These are phyloP conservation scores for Triplophysa yarkandensis DNA, from an alignment of 2,797 vertebrate species.

Conservation along the genomic window DNA sequence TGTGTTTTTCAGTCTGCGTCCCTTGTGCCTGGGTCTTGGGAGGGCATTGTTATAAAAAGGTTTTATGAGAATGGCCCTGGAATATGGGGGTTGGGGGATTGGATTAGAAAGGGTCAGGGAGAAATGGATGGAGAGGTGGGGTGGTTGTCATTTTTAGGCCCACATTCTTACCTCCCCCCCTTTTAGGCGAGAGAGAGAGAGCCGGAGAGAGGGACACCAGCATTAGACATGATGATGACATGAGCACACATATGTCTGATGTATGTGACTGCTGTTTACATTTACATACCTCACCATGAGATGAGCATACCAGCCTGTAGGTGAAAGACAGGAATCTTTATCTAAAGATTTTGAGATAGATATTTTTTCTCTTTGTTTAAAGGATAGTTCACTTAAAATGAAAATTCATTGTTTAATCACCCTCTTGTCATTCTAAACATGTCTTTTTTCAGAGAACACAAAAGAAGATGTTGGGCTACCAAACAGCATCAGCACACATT, in stretches of 20 bases:
- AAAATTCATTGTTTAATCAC: no score
- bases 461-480: no score
- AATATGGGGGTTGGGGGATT: conserved; percentile 37
- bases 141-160: conserved; percentile 38
- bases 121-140: conserved; percentile 26
- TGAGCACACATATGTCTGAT: conserved; percentile 53
- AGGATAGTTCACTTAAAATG: no score
- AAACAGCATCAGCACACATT: no score
- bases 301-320: conserved; percentile 43
- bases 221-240: conserved; percentile 43
- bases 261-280: conserved; percentile 59
- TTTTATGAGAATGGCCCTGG: conserved; percentile 32
- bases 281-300: conserved; percentile 47
- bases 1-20: conserved; percentile 11
- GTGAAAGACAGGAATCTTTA: no score
- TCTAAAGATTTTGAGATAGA: no score
- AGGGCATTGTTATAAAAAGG: conserved; percentile 29
- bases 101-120: conserved; percentile 36
- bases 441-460: no score
- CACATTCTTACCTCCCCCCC: conserved; percentile 22
- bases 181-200: conserved; percentile 28
- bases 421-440: no score
- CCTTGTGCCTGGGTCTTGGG: background rate
- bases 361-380: no score
- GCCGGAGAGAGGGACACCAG: conserved; percentile 19